Evolutionary conservation across 2,113 vertebrate species (phyloP), one percentile per base, ranked within the genome.

Genomic region (Gnathochromis pfefferi): DNA sequence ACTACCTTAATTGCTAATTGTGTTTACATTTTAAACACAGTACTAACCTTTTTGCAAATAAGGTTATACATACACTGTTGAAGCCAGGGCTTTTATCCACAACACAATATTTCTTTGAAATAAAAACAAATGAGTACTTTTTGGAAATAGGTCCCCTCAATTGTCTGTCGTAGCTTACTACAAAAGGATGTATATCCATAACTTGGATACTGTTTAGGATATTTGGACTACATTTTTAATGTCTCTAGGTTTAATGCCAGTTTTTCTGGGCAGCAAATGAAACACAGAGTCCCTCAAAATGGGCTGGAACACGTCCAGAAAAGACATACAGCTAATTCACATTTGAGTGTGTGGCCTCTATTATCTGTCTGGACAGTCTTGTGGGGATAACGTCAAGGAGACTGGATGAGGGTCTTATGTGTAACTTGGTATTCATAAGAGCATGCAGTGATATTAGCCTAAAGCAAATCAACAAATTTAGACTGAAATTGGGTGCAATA

Each of bases 291-390:
- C 19, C 63, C 51, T 88, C 51, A 85, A 87, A 83, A 86, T 80
- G 83, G 73, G 84, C 83, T 84, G 87, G 60, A 86, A 68, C 78
- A 81, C 75, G 42, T 89, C 49, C 83, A 89, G 78, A 14, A 73
- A 65, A 82, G 63, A 60, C 38, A 58, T 60, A 84, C 19, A 47
- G 80, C 87, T 78, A 89, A 85, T 83, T 55, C 85, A 80, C 80
- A 80, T 87, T 85, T 45, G 55, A 89, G 88, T 54, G 51, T 82
- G 47, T 85, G 85, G 84, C 86, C 82, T 78, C 87, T 82, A 90
- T 93, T 93, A 93, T 91, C 89, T 85, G 85, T 90, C 33, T 42
- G 80, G 89, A 86, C 82, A 85, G 86, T 91, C 88, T 82, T 42
- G 42, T 84, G 82, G 82, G 75, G 85, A 90, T 90, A 88, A 90